phyloP scores from a whole-genome alignment of 2,888 invertebrate genomes.

The Eristalis arbustorum region DNA sequence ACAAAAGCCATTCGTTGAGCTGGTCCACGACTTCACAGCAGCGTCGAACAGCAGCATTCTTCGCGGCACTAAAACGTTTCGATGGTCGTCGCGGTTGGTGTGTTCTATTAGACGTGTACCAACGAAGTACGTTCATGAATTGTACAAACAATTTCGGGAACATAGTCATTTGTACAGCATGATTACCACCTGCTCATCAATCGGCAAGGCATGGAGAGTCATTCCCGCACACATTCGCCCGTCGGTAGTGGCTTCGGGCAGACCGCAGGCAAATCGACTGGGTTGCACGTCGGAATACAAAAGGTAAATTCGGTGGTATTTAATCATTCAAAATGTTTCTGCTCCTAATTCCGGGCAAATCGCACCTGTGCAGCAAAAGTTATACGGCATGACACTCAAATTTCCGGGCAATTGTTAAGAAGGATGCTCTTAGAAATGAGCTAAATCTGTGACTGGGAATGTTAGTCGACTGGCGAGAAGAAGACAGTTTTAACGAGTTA shows the following conservation, averaged over 20 bases:
- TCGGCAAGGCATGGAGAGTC: conserved; percentile 47
- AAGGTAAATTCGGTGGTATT: no score
- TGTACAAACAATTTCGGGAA: conserved; percentile 17
- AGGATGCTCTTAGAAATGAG: no score
- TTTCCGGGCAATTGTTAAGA: no score
- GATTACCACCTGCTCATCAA: conserved; percentile 13
- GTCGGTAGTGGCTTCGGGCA: conserved; percentile 56
- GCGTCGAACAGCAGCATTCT: conserved; percentile 29
- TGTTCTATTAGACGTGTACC: not conserved
- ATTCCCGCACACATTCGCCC: conserved; percentile 56
- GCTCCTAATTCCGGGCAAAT: no score
- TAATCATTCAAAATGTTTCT: no score
- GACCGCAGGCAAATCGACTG: not conserved
- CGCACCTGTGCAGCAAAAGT: not conserved
- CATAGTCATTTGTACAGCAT: conserved; percentile 38
- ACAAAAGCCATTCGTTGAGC: conserved; percentile 45
- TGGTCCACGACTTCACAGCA: conserved; percentile 40
- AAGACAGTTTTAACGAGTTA: no score
- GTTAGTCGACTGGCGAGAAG: no score
- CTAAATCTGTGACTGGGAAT: no score
- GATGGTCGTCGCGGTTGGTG: conserved; percentile 28
- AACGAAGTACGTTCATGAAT: conserved; percentile 28
- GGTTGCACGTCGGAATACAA: no score
- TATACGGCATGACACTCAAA: no score
- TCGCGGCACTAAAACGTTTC: conserved; percentile 48